Evolutionary conservation across 2,888 invertebrate species (phyloP).

Genomic region (Drosophila sordidapex): DNA sequence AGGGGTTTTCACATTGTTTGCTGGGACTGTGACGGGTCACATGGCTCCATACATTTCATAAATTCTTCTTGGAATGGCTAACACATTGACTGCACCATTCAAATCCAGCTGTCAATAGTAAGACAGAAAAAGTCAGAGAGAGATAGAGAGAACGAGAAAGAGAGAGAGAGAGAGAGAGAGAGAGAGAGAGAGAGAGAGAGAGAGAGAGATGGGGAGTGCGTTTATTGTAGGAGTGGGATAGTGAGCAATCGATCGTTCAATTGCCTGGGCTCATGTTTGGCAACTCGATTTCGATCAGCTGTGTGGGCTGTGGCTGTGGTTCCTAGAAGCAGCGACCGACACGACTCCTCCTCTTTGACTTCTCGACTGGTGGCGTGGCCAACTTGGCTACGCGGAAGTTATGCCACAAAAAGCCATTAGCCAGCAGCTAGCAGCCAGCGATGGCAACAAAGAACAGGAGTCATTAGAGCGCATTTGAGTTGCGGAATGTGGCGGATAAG

Average conservation of each 20-base stretch:
- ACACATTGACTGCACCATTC: slow-evolving; percentile 49
- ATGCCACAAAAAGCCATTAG: slow-evolving; percentile 59
- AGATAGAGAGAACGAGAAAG: neutral
- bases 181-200: neutral
- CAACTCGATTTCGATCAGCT: slow-evolving; percentile 58
- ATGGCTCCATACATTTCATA: slow-evolving; percentile 59
- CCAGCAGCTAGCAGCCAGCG: slow-evolving; percentile 38
- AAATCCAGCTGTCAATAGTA: slow-evolving; percentile 48
- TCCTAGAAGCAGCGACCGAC: slow-evolving; percentile 45
- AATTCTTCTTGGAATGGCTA: slow-evolving; percentile 64
- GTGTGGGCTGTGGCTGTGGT: slow-evolving; percentile 48
- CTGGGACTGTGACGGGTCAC: slow-evolving; percentile 39
- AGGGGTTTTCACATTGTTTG: neutral
- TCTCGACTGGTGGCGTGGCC: slow-evolving; percentile 11
- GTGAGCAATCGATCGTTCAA: slow-evolving; percentile 56
- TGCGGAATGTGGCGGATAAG: slow-evolving; percentile 66
- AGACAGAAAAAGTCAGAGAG: neutral
- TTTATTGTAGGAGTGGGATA: slow-evolving; percentile 46
- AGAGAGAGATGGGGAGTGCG: neutral
- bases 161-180: no score
- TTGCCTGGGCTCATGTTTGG: slow-evolving; percentile 59
- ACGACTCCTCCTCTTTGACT: slow-evolving; percentile 18
- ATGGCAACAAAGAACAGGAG: slow-evolving; percentile 77
- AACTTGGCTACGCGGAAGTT: slow-evolving; percentile 69
- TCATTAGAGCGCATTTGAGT: slow-evolving; percentile 79